These are phyloP conservation scores for Triops longicaudatus DNA, from an alignment of 1,140 invertebrate species.

Conservation along the genomic window DNA sequence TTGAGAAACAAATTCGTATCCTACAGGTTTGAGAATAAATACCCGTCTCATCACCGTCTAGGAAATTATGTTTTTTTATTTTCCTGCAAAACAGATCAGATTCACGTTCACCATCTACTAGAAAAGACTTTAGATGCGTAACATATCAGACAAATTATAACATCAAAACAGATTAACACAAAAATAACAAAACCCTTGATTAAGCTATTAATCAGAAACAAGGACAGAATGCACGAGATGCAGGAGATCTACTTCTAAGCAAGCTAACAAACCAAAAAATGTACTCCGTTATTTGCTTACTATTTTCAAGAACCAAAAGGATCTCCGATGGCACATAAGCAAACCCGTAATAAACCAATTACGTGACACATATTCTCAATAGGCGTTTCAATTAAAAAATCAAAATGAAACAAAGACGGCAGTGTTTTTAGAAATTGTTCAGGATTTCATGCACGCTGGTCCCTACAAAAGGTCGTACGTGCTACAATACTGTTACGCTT, in stretches of 20 bases:
- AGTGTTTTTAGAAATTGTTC: background rate
- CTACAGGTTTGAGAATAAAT: background rate
- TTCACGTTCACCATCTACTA: background rate
- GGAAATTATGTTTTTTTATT: conserved; percentile 21
- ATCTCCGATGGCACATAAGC: background rate
- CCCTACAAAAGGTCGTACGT: background rate
- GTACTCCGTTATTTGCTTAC: background rate
- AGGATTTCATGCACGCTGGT: background rate
- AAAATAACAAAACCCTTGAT: background rate
- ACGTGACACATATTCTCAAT: background rate
- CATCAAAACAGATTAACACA: background rate
- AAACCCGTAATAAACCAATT: conserved; percentile 6
- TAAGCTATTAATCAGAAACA: background rate
- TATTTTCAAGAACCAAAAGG: background rate
- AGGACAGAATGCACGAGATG: background rate
- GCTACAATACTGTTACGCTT: conserved; percentile 4
- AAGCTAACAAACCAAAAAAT: background rate
- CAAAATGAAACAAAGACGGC: background rate
- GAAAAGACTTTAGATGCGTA: background rate
- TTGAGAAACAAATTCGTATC: conserved; percentile 17
- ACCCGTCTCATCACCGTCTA: background rate
- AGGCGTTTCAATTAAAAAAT: background rate
- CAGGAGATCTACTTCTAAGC: conserved; percentile 6
- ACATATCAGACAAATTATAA: conserved; percentile 13
- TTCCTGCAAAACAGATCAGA: conserved; percentile 3